phyloP scores from a whole-genome alignment of 2,888 invertebrate genomes.

The Quadriops clusia region DNA sequence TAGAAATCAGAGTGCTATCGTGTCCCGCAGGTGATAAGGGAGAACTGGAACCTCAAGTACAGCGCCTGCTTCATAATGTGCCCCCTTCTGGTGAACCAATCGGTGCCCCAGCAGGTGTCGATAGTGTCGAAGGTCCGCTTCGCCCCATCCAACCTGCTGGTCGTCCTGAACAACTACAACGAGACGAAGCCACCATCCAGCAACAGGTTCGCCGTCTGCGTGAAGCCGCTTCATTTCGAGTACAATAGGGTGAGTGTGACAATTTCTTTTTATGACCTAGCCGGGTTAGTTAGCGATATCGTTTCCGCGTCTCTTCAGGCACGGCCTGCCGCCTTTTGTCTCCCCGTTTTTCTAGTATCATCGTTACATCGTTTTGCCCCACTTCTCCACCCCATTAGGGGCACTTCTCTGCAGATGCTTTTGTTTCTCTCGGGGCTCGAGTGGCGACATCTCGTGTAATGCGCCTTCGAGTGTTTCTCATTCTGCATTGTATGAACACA shows the following conservation, averaged over 20 bases:
- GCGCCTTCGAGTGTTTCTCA: too few species aligned
- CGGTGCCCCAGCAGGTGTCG: constrained; percentile 57
- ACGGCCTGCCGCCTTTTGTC: too few species aligned
- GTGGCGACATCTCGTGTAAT: too few species aligned
- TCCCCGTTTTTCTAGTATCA: too few species aligned
- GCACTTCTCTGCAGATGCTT: too few species aligned
- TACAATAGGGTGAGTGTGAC: constrained; percentile 56
- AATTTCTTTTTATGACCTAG: too few species aligned
- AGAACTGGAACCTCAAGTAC: constrained; percentile 89
- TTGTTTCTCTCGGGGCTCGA: too few species aligned
- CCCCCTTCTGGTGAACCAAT: constrained; percentile 50
- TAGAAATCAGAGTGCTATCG: background rate
- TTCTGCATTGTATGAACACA: too few species aligned
- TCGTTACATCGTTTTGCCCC: too few species aligned
- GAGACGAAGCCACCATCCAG: constrained; percentile 39
- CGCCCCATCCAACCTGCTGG: constrained; percentile 52
- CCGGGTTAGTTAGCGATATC: too few species aligned
- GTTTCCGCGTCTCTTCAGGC: too few species aligned
- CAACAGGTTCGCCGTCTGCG: constrained; percentile 60
- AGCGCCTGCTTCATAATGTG: constrained; percentile 84
- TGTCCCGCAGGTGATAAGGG: constrained; percentile 58
- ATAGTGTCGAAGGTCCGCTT: constrained; percentile 50
- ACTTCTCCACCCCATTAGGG: too few species aligned
- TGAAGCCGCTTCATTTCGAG: constrained; percentile 82
- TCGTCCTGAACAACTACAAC: constrained; percentile 48